Evolutionary conservation across 2,797 vertebrate genomes (phyloP), one percentile per base, ranked within the genome.

Genomic region (Salarias fasciatus): DNA sequence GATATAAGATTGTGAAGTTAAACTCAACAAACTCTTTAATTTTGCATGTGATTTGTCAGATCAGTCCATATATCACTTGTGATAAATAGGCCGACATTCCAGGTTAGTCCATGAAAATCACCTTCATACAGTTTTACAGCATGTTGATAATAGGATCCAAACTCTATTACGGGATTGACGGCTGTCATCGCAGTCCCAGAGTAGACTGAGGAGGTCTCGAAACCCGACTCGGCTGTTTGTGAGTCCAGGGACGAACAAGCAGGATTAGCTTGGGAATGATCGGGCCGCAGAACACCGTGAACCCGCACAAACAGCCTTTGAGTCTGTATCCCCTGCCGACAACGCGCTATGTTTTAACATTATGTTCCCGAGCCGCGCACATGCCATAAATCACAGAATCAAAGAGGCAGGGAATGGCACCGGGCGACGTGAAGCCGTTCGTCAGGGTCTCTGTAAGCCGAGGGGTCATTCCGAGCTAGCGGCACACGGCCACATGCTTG

Each of bases 251-350:
- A 88, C 58, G 65, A 87, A 84, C 80, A 84, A 85, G 80, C 56
- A 54, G 91, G 91, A 90, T 93, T 90, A 91, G 86, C 65, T 56
- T 31, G 52, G 91, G 88, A 89, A 91, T 91, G 91, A 89, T 60
- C 79, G 86, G 68, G 83, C 83, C 56, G 79, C 63, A 18, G 76
- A 77, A 86, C 85, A 84, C 51, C 84, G 88, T 89, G 82, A 76
- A 80, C 75, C 73, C 73, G 51, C 58, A 41, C 84, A 87, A 88
- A 89, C 83, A 82, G 53, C 70, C 73, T 82, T 77, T 72, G 71
- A 80, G 62, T 63, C 47, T 60, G 63, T 60, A 85, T 81, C 73
- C 60, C 59, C 64, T 79, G 77, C 55, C 69, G 86, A 88, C 84
- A 87, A 75, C 80, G 40, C 68, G 86, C 83, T 86, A 91, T 90